phyloP scores from a whole-genome alignment of 2,888 invertebrate species.

The Sesia apiformis region DNA sequence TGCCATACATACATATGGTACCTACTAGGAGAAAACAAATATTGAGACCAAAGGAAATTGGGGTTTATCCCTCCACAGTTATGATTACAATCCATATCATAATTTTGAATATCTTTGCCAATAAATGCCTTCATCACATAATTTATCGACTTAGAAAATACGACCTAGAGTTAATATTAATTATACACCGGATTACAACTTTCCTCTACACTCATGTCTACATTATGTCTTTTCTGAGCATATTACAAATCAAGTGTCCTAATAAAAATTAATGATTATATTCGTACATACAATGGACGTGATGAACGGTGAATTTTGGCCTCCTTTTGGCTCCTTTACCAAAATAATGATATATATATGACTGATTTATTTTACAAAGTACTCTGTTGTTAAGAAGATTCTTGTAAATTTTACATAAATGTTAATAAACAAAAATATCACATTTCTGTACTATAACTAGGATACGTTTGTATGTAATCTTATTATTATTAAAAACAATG shows the following conservation, averaged over 20 bases:
- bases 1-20: no score
- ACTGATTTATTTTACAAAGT: not conserved
- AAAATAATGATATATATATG: constrained; percentile 16
- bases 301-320: constrained; percentile 57
- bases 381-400: not conserved
- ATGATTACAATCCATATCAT: no score
- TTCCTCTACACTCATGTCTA: constrained; percentile 31
- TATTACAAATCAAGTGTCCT: constrained; percentile 26
- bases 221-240: constrained; percentile 70
- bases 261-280: not conserved
- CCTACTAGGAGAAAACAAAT: no score
- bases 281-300: constrained; percentile 31
- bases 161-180: not conserved
- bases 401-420: no score
- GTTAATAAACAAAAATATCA: no score
- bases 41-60: no score
- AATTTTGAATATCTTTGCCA: constrained; percentile 33
- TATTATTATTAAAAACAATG: no score
- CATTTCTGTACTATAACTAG: no score
- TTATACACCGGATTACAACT: constrained; percentile 10
- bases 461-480: no score
- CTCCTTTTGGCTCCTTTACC: constrained; percentile 62
- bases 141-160: constrained; percentile 21
- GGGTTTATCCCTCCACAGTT: no score
- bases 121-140: constrained; percentile 67